phyloP scores from a whole-genome alignment of 2,113 vertebrate genomes.

The Periophthalmus modestus region DNA sequence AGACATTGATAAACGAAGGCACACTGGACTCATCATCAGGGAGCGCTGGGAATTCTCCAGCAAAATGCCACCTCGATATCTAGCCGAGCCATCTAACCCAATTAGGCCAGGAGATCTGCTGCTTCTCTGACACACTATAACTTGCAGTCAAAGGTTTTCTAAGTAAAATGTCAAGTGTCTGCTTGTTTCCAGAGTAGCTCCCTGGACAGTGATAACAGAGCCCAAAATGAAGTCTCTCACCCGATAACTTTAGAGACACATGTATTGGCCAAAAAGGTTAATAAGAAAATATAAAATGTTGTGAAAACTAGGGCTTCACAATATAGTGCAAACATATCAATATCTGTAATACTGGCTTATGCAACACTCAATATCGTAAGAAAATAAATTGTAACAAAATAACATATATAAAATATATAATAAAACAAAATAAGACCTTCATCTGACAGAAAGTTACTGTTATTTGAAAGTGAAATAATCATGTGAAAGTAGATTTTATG shows the following conservation, averaged over 20 bases:
- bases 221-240: slow-evolving; percentile 10
- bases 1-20: slow-evolving; percentile 76
- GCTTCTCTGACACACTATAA: slow-evolving; percentile 34
- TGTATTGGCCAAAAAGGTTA: neutral
- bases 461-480: too few species aligned
- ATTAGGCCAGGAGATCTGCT: slow-evolving; percentile 61
- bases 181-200: slow-evolving; percentile 18
- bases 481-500: too few species aligned
- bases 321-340: too few species aligned
- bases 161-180: slow-evolving; percentile 66
- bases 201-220: slow-evolving; percentile 12
- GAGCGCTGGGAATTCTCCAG: slow-evolving; percentile 69
- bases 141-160: slow-evolving; percentile 51
- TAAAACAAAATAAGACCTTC: too few species aligned
- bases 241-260: slow-evolving; percentile 23
- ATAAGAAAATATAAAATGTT: neutral
- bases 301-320: neutral
- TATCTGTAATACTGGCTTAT: too few species aligned
- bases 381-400: too few species aligned
- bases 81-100: slow-evolving; percentile 56
- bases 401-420: too few species aligned
- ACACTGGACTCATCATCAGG: slow-evolving; percentile 51
- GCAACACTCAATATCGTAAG: too few species aligned
- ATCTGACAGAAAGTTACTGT: too few species aligned
- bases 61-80: slow-evolving; percentile 77